These are phyloP conservation scores for Eretmochelys imbricata DNA, from an alignment of 2,113 vertebrate species.

Conservation along the genomic window DNA sequence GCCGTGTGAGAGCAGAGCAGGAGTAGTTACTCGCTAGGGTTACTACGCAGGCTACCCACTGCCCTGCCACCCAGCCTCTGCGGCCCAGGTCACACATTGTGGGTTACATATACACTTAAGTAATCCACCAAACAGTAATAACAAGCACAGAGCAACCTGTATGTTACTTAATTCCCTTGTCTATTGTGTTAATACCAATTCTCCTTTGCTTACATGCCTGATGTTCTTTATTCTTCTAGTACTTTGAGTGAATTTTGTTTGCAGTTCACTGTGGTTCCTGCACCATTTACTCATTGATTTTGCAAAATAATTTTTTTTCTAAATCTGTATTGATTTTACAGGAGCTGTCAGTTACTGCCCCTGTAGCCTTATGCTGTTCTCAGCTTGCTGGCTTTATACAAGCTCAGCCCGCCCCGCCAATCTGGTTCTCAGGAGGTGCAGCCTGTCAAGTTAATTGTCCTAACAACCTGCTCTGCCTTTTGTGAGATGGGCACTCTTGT, in stretches of 20 bases:
- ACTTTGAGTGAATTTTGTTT: not conserved
- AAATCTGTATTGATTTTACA: not conserved
- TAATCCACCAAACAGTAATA: not conserved
- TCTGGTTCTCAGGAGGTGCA: too few species aligned
- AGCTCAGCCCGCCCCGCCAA: too few species aligned
- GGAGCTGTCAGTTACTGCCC: not conserved
- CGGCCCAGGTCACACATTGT: too few species aligned
- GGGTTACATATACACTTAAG: not conserved
- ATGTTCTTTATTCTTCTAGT: not conserved
- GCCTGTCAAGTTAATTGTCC: not conserved
- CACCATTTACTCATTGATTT: not conserved
- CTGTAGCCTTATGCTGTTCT: too few species aligned
- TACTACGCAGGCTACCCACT: too few species aligned
- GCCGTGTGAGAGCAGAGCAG: not conserved
- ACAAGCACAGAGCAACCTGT: not conserved
- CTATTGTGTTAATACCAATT: not conserved
- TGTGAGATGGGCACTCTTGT: not conserved
- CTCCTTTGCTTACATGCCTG: not conserved
- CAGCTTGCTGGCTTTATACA: too few species aligned
- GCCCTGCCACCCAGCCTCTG: too few species aligned
- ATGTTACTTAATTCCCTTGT: not conserved
- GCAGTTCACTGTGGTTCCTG: not conserved
- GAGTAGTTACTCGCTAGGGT: not conserved
- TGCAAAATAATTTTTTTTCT: not conserved
- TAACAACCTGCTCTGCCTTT: not conserved